A percentile compares a stretch with the other conserved stretches of the same genome.
These are phyloP conservation scores for Euphonia xanthogaster DNA, from an alignment of 2,797 vertebrate species.

Conservation along the genomic window DNA sequence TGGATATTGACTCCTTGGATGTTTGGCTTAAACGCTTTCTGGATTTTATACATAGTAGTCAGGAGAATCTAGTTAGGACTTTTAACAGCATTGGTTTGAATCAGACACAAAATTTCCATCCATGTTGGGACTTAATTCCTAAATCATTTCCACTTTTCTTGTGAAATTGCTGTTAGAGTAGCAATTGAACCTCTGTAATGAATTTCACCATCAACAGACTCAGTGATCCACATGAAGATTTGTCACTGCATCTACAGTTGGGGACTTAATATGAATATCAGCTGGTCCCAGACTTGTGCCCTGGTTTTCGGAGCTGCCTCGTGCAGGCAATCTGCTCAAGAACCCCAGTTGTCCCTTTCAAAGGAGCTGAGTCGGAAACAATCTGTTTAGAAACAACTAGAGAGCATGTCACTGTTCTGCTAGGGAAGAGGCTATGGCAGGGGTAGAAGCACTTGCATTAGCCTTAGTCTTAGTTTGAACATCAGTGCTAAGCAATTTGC, in stretches of 20 bases:
- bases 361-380: background rate
- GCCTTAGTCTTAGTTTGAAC: background rate
- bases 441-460: background rate
- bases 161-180: background rate
- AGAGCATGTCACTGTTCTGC: background rate
- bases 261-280: background rate
- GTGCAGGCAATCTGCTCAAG: background rate
- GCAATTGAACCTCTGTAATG: background rate
- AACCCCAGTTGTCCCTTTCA: background rate
- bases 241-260: background rate
- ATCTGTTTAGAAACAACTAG: background rate
- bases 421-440: background rate
- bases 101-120: background rate
- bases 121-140: background rate
- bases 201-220: background rate
- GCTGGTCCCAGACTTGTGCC: background rate
- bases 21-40: background rate
- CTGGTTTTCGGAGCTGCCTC: background rate
- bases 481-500: background rate
- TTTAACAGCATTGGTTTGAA: background rate
- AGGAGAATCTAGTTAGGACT: background rate
- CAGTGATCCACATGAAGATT: background rate
- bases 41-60: background rate
- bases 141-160: background rate
- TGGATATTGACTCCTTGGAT: background rate